Evolutionary conservation across 2,888 invertebrate species (phyloP), one percentile per base, ranked within the genome.

Genomic region (Rhagonycha lutea): DNA sequence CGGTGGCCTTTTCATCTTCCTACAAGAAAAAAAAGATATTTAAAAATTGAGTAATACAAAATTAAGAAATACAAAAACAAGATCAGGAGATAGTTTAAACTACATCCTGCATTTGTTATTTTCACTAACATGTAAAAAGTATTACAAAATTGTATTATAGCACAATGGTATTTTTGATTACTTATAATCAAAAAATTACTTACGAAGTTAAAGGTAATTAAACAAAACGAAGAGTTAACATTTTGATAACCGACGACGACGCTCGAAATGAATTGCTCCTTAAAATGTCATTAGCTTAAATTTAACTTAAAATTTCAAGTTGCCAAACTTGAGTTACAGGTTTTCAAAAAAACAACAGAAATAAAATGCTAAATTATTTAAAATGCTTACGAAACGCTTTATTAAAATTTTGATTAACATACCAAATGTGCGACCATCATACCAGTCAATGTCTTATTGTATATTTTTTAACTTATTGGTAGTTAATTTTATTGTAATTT

Each of bases 1-100:
- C 85, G 88, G 85, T 73, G 87, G 89, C 85, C 88, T 88, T 85
- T 87, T 90, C 90, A 90, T 90, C 79, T 82, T 88, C 60, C 76
- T 76, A 70, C 14, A 76, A 76, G 69, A 73, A 76, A 23, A 73
- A 60, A 76, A 18, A 69, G 18, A 28, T 68, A 47, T 29, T 72
- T 72, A 70, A 76, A 14, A 63, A 12, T 70, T 73, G 14, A 60
- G 73, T 12, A 76, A 73, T 68, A 68, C n/a, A 47, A 47, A 47
- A 47, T 47, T 47, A n/a, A 47, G 47, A 47, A 47, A 61, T 26
- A 14, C 61, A 5, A 26, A 61, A 26, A 61, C 70, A 61, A 60
- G 60, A 60, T 60, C 24, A 60, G 61, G 14, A 70, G 60, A 70
- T 70, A 26, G 12, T 63, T 65, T 9, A 65, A 26, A 65, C 12